Evolutionary conservation across 2,888 invertebrate genomes (phyloP).

Genomic region (Stictocephala bisonia): DNA sequence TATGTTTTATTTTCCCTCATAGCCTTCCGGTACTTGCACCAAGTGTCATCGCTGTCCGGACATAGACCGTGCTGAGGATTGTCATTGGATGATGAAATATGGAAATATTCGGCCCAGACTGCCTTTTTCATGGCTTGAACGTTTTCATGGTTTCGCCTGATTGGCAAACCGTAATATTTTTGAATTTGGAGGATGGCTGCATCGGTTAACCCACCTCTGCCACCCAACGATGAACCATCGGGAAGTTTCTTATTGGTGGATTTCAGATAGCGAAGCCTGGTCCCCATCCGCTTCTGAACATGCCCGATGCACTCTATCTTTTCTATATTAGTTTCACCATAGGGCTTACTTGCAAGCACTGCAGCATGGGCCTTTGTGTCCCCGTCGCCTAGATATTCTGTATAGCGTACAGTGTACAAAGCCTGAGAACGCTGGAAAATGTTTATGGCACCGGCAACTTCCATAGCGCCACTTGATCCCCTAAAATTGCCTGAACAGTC

Average conservation of each 20-base stretch:
- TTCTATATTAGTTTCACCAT: conserved; percentile 16
- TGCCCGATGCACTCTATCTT: conserved; percentile 32
- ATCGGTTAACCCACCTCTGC: conserved; percentile 11
- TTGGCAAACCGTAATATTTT: conserved; percentile 11
- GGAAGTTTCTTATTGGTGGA: conserved; percentile 2
- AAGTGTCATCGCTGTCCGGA: no score
- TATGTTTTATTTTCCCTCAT: not conserved
- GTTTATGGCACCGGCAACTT: conserved; percentile 48
- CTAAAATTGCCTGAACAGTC: conserved; percentile 47
- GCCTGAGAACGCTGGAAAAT: conserved; percentile 46
- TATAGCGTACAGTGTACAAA: conserved; percentile 41
- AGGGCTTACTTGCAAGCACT: conserved; percentile 39
- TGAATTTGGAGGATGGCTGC: conserved; percentile 8
- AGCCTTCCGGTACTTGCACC: not conserved
- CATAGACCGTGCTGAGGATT: no score
- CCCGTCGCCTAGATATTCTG: conserved; percentile 40
- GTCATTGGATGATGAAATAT: no score
- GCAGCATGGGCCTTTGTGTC: conserved; percentile 8
- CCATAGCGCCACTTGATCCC: conserved; percentile 50
- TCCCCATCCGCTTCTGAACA: conserved; percentile 50
- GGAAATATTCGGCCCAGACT: no score
- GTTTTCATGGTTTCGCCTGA: not conserved
- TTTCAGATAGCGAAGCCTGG: conserved; percentile 7
- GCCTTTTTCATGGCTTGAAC: no score
- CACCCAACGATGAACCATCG: not conserved